These are phyloP conservation scores for Oxycera nigricornis DNA, from an alignment of 2,888 invertebrate genomes.

Conservation along the genomic window DNA sequence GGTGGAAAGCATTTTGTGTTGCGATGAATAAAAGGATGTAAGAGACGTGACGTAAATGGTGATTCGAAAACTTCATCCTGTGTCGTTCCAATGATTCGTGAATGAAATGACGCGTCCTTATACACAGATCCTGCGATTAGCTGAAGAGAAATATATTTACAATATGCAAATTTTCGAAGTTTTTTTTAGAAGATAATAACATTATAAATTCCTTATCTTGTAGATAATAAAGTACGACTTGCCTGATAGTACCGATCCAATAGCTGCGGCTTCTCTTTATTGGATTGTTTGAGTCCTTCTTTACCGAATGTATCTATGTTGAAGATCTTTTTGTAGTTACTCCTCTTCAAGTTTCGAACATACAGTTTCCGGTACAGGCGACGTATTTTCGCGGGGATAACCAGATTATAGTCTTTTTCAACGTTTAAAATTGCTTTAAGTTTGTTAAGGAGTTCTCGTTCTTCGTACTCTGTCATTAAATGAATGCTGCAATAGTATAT, in stretches of 20 bases:
- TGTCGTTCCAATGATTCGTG: conserved; percentile 64
- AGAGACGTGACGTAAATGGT: conserved; percentile 72
- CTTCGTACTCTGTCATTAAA: conserved; percentile 58
- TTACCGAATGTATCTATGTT: conserved; percentile 64
- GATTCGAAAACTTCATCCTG: conserved; percentile 70
- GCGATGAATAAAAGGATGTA: conserved; percentile 85
- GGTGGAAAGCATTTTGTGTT: conserved; percentile 71
- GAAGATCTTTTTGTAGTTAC: conserved; percentile 65
- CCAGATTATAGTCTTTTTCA: conserved; percentile 52
- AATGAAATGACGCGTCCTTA: conserved; percentile 57
- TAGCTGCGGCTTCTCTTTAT: conserved; percentile 50
- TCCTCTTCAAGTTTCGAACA: conserved; percentile 67
- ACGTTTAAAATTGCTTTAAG: conserved; percentile 53
- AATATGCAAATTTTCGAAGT: not conserved
- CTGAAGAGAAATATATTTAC: conserved; percentile 46
- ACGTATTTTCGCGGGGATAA: conserved; percentile 57
- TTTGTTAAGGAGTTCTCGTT: conserved; percentile 55
- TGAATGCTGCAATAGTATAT: conserved; percentile 48
- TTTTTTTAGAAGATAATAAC: not conserved
- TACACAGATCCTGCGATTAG: conserved; percentile 53
- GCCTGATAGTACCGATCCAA: conserved; percentile 58
- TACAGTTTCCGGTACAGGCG: conserved; percentile 67
- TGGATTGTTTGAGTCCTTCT: not conserved
- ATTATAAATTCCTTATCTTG: not conserved
- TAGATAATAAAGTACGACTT: no score